phyloP scores from a whole-genome alignment of 2,113 vertebrate species.

The Peromyscus maniculatus region DNA sequence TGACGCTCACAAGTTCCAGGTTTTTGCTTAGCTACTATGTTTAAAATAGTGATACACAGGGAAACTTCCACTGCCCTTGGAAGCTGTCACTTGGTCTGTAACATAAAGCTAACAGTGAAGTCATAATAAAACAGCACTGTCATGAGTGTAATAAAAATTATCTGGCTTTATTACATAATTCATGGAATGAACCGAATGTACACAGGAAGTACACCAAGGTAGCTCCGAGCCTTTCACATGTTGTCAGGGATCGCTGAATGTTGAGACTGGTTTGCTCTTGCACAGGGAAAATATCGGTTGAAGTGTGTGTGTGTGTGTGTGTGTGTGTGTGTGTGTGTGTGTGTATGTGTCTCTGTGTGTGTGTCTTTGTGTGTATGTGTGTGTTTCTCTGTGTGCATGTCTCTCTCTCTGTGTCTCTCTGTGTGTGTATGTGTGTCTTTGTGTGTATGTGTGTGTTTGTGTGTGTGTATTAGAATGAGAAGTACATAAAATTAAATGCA shows the following conservation, averaged over 20 bases:
- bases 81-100: slow-evolving; percentile 66
- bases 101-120: slow-evolving; percentile 67
- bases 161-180: slow-evolving; percentile 76
- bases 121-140: slow-evolving; percentile 71
- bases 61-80: slow-evolving; percentile 66
- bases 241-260: slow-evolving; percentile 62
- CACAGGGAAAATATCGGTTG: slow-evolving; percentile 57
- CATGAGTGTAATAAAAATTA: slow-evolving; percentile 81
- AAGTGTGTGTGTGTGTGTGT: background rate
- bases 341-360: background rate
- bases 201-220: slow-evolving; percentile 71
- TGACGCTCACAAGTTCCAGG: background rate
- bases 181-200: slow-evolving; percentile 67
- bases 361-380: too few species aligned
- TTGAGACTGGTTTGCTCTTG: slow-evolving; percentile 53
- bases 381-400: too few species aligned
- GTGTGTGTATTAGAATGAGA: background rate
- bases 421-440: background rate
- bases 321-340: background rate
- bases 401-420: background rate
- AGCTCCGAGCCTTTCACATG: slow-evolving; percentile 73
- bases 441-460: background rate
- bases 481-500: slow-evolving; percentile 54
- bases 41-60: slow-evolving; percentile 65
- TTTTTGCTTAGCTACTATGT: slow-evolving; percentile 53